These are phyloP conservation scores for Potamarius usumacintae DNA, from an alignment of 2,113 vertebrate species.

Conservation along the genomic window DNA sequence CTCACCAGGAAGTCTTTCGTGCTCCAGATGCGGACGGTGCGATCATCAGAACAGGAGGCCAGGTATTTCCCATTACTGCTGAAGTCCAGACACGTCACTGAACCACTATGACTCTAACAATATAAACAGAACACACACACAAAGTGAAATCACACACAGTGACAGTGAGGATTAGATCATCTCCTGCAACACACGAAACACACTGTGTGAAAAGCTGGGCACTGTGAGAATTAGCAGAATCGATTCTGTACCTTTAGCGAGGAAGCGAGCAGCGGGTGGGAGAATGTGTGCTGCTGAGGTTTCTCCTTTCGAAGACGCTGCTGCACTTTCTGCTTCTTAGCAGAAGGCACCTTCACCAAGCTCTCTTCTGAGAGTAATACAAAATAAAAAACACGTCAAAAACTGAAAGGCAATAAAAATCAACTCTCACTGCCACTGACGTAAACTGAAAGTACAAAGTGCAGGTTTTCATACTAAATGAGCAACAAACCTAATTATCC, in stretches of 20 bases:
- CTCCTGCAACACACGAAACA: not conserved
- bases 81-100: conserved; percentile 88
- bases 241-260: conserved; percentile 80
- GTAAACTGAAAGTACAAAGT: not conserved
- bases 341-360: conserved; percentile 54
- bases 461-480: not conserved
- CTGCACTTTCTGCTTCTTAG: conserved; percentile 76
- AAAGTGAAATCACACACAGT: not conserved
- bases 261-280: conserved; percentile 81
- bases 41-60: conserved; percentile 88
- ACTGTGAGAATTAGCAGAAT: not conserved
- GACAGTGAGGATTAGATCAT: not conserved
- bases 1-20: conserved; percentile 88
- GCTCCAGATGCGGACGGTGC: conserved; percentile 91
- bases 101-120: conserved; percentile 83
- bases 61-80: conserved; percentile 95
- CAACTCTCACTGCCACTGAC: not conserved
- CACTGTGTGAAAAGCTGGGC: not conserved
- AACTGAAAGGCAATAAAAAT: not conserved
- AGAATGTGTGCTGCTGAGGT: conserved; percentile 79
- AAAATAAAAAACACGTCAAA: not conserved
- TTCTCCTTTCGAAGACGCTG: conserved; percentile 80
- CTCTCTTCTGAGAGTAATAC: conserved; percentile 61
- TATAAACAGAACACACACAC: not conserved
- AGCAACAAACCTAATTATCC: not conserved